Conservation (phyloP, 2,113 vertebrate genomes). For the Hippocampus guttulatus region DNA sequence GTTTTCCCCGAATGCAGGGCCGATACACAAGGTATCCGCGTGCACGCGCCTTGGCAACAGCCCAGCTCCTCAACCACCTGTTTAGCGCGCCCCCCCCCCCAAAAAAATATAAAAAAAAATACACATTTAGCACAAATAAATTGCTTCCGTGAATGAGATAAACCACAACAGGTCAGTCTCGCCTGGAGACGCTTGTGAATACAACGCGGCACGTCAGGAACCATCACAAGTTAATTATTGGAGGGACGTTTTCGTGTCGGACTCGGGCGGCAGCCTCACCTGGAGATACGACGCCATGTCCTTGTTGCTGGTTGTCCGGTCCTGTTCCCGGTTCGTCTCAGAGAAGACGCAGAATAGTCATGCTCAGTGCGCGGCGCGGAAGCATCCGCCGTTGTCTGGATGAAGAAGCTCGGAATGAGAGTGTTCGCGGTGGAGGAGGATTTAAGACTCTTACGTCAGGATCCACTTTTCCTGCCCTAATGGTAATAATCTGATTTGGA, state of each 20-base stretch:
- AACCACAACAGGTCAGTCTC: neutral
- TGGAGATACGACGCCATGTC: slow-evolving; percentile 67
- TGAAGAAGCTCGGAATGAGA: neutral
- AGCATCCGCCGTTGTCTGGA: slow-evolving; percentile 2
- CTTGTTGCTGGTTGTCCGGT: slow-evolving; percentile 19
- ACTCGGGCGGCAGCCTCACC: slow-evolving; percentile 49
- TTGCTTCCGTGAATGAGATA: neutral
- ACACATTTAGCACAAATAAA: neutral
- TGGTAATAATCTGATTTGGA: slow-evolving; percentile 72
- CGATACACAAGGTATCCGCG: neutral
- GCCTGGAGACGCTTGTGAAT: no score
- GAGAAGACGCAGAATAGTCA: slow-evolving; percentile 37
- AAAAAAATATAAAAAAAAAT: neutral
- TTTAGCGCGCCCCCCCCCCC: slow-evolving; percentile 11
- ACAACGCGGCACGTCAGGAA: no score
- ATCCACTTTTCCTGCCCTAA: slow-evolving; percentile 56
- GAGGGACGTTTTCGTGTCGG: neutral
- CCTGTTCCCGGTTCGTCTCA: slow-evolving; percentile 25
- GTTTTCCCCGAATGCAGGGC: neutral
- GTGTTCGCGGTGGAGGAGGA: slow-evolving; percentile 13
- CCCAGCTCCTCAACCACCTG: slow-evolving; percentile 46
- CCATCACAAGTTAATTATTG: slow-evolving; percentile 17
- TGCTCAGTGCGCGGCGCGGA: slow-evolving; percentile 10
- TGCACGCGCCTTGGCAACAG: slow-evolving; percentile 5
- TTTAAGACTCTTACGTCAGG: slow-evolving; percentile 70